A percentile compares a stretch with the other conserved stretches of the same genome.
Conservation (phyloP, 1,140 invertebrate genomes). For the Drosophila fuyamai region DNA sequence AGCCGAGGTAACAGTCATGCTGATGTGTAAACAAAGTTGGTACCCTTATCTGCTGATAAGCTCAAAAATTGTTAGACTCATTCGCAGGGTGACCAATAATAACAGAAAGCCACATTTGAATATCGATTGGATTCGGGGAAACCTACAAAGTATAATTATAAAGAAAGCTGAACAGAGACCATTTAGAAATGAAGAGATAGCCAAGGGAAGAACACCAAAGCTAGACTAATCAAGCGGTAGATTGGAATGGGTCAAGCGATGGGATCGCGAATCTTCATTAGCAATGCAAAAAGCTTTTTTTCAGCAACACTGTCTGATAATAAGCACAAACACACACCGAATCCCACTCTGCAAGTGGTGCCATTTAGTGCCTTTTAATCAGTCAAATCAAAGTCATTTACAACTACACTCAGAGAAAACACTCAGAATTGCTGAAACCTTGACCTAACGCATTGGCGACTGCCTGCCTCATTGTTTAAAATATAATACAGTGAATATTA, state of each 20-base stretch:
- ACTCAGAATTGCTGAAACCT: neutral
- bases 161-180: constrained; percentile 21
- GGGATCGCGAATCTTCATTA: constrained; percentile 51
- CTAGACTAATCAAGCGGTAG: constrained; percentile 15
- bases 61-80: neutral
- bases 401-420: constrained; percentile 24
- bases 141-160: constrained; percentile 38
- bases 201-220: constrained; percentile 5
- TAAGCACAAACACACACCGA: constrained; percentile 12
- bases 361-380: constrained; percentile 25
- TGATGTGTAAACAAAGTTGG: constrained; percentile 36
- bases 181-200: constrained; percentile 6
- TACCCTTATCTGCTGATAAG: constrained; percentile 42
- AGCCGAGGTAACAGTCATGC: constrained; percentile 34
- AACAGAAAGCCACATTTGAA: constrained; percentile 37
- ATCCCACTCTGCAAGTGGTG: constrained; percentile 25
- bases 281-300: constrained; percentile 52
- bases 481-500: no score
- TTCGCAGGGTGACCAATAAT: neutral
- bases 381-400: constrained; percentile 34
- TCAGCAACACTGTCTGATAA: constrained; percentile 32
- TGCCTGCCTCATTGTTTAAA: no score
- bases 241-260: constrained; percentile 46
- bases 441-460: constrained; percentile 5
- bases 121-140: constrained; percentile 33